Percentiles rank a stretch among this genome's conserved stretches.
These are phyloP conservation scores for Heterohyrax brucei DNA, from an alignment of 2,797 vertebrate genomes.

Conservation along the genomic window DNA sequence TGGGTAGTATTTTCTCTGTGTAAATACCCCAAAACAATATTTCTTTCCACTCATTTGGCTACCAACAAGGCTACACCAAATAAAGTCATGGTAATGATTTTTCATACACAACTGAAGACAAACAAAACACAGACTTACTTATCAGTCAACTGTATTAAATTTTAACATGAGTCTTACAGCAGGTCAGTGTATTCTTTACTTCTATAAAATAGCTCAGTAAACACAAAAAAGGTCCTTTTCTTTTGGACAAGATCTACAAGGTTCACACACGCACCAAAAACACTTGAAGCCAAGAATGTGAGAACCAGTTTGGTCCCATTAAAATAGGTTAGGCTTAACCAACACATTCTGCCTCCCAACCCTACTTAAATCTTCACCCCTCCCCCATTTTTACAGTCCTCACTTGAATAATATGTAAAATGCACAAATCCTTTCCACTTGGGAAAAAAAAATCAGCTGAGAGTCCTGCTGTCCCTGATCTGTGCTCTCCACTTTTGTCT, in stretches of 20 bases:
- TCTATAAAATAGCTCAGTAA: not conserved
- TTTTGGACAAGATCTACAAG: not conserved
- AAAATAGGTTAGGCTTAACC: not conserved
- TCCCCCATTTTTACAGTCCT: not conserved
- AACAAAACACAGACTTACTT: not conserved
- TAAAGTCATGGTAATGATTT: fast-evolving
- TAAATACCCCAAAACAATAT: too few relatives aligned
- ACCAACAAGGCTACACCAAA: not conserved
- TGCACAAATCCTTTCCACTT: not conserved
- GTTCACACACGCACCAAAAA: not conserved
- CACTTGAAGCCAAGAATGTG: not conserved
- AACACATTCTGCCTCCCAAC: not conserved
- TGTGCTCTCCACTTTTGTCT: not conserved
- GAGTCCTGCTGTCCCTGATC: not conserved
- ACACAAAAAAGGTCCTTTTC: not conserved
- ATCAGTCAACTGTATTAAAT: not conserved
- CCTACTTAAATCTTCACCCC: not conserved
- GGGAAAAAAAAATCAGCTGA: not conserved
- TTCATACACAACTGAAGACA: not conserved
- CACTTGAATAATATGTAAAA: not conserved
- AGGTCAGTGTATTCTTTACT: not conserved
- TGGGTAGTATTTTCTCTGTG: fast-evolving
- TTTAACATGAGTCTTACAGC: not conserved
- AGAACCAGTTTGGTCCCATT: not conserved
- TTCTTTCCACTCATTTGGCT: too few relatives aligned